These are phyloP conservation scores for Scaptomyza caliginosa DNA, from an alignment of 2,888 invertebrate species.

Conservation along the genomic window DNA sequence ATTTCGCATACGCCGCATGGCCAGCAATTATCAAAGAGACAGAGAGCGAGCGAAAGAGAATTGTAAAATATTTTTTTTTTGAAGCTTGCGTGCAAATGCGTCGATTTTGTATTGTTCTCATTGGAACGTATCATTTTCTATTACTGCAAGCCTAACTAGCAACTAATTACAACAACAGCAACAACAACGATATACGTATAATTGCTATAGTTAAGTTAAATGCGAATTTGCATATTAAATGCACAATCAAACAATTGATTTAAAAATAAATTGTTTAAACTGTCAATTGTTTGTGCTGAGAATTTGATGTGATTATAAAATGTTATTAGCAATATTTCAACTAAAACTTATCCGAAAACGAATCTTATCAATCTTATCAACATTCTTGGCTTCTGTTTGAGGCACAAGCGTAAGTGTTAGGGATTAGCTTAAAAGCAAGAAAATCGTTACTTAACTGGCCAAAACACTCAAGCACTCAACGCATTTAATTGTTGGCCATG, in stretches of 20 bases:
- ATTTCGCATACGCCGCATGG: slow-evolving; percentile 58
- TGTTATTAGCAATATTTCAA: no score
- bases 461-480: slow-evolving; percentile 14
- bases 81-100: slow-evolving; percentile 68
- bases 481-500: slow-evolving; percentile 53
- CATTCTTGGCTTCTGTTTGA: neutral
- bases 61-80: slow-evolving; percentile 37
- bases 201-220: slow-evolving; percentile 4
- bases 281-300: neutral
- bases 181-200: neutral
- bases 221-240: neutral
- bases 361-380: no score
- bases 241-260: neutral
- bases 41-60: neutral
- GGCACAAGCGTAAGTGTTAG: neutral
- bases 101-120: slow-evolving; percentile 60
- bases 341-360: no score
- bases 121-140: slow-evolving; percentile 77
- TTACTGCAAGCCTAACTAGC: slow-evolving; percentile 65
- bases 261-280: neutral
- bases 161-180: slow-evolving; percentile 14
- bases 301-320: neutral
- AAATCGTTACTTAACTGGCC: neutral
- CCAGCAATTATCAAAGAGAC: neutral
- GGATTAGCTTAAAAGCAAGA: neutral